These are phyloP conservation scores for Zhuqinia jingwanae DNA, from an alignment of 2,888 invertebrate species.

Conservation along the genomic window DNA sequence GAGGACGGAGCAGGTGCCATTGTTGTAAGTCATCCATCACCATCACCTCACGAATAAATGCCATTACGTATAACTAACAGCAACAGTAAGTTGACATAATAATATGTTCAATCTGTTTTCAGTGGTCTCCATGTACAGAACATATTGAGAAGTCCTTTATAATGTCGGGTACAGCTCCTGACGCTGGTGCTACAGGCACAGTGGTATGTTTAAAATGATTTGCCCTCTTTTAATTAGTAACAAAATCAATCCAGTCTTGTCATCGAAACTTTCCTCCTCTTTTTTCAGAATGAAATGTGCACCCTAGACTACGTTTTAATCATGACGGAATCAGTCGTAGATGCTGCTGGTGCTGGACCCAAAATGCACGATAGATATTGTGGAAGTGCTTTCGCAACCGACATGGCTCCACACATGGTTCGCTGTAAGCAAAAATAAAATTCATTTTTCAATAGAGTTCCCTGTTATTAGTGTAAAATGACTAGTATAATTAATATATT, in stretches of 20 bases:
- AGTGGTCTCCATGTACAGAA: slow-evolving; percentile 76
- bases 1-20: slow-evolving; percentile 77
- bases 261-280: not conserved
- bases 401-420: slow-evolving; percentile 52
- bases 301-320: slow-evolving; percentile 74
- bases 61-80: too few relatives aligned
- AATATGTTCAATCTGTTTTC: not conserved
- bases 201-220: slow-evolving; percentile 48
- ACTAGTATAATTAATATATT: too few relatives aligned
- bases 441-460: too few relatives aligned
- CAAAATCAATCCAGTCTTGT: too few relatives aligned
- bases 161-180: slow-evolving; percentile 32
- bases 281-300: slow-evolving; percentile 42
- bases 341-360: not conserved
- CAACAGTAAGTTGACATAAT: too few relatives aligned
- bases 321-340: slow-evolving; percentile 70
- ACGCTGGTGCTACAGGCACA: slow-evolving; percentile 34
- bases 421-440: too few relatives aligned
- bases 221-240: not conserved
- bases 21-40: slow-evolving; percentile 69
- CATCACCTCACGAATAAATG: too few relatives aligned
- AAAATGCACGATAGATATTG: slow-evolving; percentile 75
- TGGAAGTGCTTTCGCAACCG: slow-evolving; percentile 63
- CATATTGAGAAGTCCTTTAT: slow-evolving; percentile 49
- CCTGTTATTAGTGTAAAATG: too few relatives aligned